Base-by-base conservation (phyloP, 2,888 invertebrate genomes). In the Coremacera marginata region DNA sequence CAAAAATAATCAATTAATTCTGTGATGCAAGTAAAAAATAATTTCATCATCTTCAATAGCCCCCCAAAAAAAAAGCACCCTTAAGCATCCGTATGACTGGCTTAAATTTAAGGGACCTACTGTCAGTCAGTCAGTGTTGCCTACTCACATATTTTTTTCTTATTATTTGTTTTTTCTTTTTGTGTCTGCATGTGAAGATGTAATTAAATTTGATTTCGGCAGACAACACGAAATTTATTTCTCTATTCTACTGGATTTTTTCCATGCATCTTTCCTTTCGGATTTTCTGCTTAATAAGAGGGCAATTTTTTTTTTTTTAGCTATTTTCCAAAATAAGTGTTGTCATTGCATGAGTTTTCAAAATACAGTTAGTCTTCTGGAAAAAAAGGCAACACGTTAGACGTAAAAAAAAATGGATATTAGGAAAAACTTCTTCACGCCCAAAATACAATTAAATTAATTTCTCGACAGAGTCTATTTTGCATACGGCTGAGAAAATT, bases 321-420 rank as follows among this genome's bases (percentile, higher is more conserved):
- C 75, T 72, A 62, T 55, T 55, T 80, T 79, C 82, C 81, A 87
- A 44, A 87, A 84, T 83, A 83, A 83, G 84, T 81, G 82, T 82
- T 87, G 86, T 88, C 87, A 88, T 87, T 82, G 84, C 84, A 87
- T 87, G 87, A 87, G 83, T 84, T 80, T 76, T 71, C 76, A 70
- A 31, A 77, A 79, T 62, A 62, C 65, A 70, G 67, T 65, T 14
- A 14, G 57, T 60, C 22, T 34, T 34, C 34, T 63, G 63, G 34
- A 52, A 70, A n/a, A 68, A 31, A 27, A n/a, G 65, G 51, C 70
- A 34, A 55, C 49, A 27, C 51, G n/a, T 34, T 71, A 8, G 22
- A 37, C 67, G n/a, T 37, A 37, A 11, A 60, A 37, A 57, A 5
- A 62, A 68, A 52, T 27, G 71, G 79, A 83, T 84, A 87, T 84